phyloP scores from a whole-genome alignment of 2,888 invertebrate species.

The Hofmannophila pseudospretella region DNA sequence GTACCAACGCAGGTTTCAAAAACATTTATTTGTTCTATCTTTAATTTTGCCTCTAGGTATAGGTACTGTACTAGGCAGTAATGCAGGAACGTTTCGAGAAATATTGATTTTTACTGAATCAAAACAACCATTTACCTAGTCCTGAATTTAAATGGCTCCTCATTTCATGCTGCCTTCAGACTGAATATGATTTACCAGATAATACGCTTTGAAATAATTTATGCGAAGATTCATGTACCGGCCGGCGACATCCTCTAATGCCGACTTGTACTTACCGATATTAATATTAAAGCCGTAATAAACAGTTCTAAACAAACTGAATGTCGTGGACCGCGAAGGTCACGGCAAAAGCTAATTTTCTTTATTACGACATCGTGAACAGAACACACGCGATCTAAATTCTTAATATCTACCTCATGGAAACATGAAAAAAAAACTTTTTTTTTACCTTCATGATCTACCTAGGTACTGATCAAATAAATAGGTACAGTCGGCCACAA shows the following conservation, averaged over 20 bases:
- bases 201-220: constrained; percentile 39
- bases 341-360: constrained; percentile 62
- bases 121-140: no score
- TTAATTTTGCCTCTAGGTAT: no score
- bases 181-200: no score
- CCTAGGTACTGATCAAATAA: no score
- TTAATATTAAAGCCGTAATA: constrained; percentile 48
- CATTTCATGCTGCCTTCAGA: background rate
- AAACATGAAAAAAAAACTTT: no score
- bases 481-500: no score
- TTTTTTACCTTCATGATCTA: background rate
- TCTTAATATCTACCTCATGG: no score
- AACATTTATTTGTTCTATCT: no score
- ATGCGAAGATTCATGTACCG: constrained; percentile 69
- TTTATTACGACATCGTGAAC: constrained; percentile 43
- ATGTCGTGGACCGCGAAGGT: constrained; percentile 41
- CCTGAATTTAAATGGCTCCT: constrained; percentile 1
- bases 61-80: no score
- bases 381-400: constrained; percentile 41
- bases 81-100: no score
- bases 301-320: constrained; percentile 20
- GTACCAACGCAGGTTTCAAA: no score
- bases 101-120: background rate
- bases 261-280: constrained; percentile 42
- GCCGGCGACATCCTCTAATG: constrained; percentile 58